Percentiles rank a stretch among this genome's conserved stretches.
Conservation (phyloP, 1,140 invertebrate species). For the Ruditapes philippinarum region DNA sequence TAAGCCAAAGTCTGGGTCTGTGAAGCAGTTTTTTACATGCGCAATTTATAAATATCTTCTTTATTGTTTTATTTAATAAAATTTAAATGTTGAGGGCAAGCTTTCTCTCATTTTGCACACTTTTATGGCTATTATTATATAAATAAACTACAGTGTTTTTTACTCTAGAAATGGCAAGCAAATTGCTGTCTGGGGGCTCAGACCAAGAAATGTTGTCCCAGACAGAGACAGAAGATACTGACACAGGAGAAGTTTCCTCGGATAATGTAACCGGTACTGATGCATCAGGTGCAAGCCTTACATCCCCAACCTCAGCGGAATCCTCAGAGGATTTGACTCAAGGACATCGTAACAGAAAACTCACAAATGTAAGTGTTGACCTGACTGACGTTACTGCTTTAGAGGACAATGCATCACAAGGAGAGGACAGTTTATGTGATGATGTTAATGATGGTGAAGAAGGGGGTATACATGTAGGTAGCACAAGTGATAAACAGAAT, state of each 20-base stretch:
- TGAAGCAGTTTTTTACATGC: too few relatives aligned
- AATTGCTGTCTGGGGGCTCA: background rate
- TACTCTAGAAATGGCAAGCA: conserved; percentile 6
- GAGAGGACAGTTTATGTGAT: background rate
- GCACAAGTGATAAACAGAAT: background rate
- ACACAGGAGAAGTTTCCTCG: background rate
- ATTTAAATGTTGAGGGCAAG: background rate
- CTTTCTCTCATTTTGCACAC: too few relatives aligned
- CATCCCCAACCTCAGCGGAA: background rate
- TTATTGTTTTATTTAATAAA: background rate
- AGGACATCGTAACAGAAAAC: background rate
- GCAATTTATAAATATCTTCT: too few relatives aligned
- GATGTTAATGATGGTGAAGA: background rate
- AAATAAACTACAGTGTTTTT: too few relatives aligned
- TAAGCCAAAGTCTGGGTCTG: too few relatives aligned
- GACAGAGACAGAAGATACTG: conserved; percentile 20
- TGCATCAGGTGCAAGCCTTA: background rate
- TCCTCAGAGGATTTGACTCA: background rate
- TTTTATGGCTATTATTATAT: too few relatives aligned
- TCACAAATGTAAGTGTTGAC: conserved; percentile 9
- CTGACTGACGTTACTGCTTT: conserved; percentile 47
- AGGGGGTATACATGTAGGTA: background rate
- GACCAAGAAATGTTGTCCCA: conserved; percentile 42
- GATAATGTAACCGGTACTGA: background rate
- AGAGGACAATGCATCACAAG: conserved; percentile 7